phyloP scores from a whole-genome alignment of 30 jellyfish, hydroid and myxozoan genomes.

The Haliclystus octoradiatus region DNA sequence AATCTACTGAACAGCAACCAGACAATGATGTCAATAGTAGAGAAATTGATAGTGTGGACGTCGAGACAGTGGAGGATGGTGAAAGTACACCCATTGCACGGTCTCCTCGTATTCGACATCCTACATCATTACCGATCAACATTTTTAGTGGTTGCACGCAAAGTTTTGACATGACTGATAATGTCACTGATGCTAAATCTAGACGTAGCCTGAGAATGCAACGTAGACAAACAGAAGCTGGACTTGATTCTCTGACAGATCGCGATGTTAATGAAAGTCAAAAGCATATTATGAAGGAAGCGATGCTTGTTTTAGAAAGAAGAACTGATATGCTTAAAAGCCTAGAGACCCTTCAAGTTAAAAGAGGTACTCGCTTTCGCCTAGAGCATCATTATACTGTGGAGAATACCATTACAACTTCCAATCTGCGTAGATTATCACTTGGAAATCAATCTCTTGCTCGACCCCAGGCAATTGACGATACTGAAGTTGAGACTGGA shows the following conservation, averaged over 20 bases:
- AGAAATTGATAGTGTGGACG: too few relatives aligned
- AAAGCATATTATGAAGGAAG: slow-evolving; percentile 28
- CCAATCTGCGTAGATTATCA: slow-evolving; percentile 37
- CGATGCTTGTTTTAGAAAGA: slow-evolving; percentile 28
- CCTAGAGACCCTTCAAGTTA: slow-evolving; percentile 29
- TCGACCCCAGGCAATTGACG: too few relatives aligned
- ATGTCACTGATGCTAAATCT: background rate
- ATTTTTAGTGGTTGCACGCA: too few relatives aligned
- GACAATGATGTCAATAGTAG: too few relatives aligned
- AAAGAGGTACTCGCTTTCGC: slow-evolving; percentile 6
- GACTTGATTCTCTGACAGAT: slow-evolving; percentile 1
- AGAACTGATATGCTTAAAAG: slow-evolving; percentile 32
- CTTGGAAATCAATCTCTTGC: too few relatives aligned
- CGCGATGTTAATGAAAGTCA: slow-evolving; percentile 10
- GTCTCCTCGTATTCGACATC: too few relatives aligned
- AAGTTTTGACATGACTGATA: slow-evolving; percentile 3
- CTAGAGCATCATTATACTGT: slow-evolving; percentile 36
- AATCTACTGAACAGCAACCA: too few relatives aligned
- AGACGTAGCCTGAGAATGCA: too few relatives aligned
- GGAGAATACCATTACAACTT: slow-evolving; percentile 47
- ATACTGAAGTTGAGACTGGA: too few relatives aligned
- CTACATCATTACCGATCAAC: too few relatives aligned
- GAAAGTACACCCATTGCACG: too few relatives aligned
- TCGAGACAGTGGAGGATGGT: too few relatives aligned
- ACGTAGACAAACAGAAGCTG: slow-evolving; percentile 1